Evolutionary conservation across 2,888 invertebrate species (phyloP), one percentile per base, ranked within the genome.

Genomic region (Caenorhabditis zanzibari): DNA sequence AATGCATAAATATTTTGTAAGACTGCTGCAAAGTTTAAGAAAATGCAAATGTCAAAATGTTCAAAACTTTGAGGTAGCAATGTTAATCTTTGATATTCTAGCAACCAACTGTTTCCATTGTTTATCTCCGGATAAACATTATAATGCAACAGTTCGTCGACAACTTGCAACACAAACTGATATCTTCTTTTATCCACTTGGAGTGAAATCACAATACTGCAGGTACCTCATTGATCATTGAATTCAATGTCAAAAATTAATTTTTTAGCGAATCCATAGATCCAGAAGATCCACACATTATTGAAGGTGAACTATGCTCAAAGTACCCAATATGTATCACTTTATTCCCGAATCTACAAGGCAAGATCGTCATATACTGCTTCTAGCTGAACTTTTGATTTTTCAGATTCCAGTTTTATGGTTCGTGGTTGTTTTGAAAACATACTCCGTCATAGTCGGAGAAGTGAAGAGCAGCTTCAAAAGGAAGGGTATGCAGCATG

Each of bases 381-480:
- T 6, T 14, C 2, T 19, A 44, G 22, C 7, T 26, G 38, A 52
- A 2, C 26, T 24, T 49, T 9, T 1, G 22, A 49, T 7, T 28
- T 68, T 76, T 52, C 72, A 85, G 86, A 81, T 47, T 76, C 85
- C 5, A 82, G 85, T 47, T 87, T 87, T 52, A 84, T 85, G 1
- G 76, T 84, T 16, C 85, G 87, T n/a, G 87, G 87, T 14, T 87
- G 87, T 68, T 75, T 87, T 22, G 87, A 87, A 59, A 84, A 41
- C 16, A 75, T 85, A n/a, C 82, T 87, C 10, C 73, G 87, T n/a
- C 79, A 84, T 52, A 68, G 59, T 5, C 82, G 72, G 24, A 76
- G 87, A 41, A 81, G 69, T 32, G 81, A 87, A 54, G 19, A 38
- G 28, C 82, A 81, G 12, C 61, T 87, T 6, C 84, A 85, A 19